Base-by-base conservation (phyloP, 2,888 invertebrate genomes). In the Zaprionus obscuricornis region DNA sequence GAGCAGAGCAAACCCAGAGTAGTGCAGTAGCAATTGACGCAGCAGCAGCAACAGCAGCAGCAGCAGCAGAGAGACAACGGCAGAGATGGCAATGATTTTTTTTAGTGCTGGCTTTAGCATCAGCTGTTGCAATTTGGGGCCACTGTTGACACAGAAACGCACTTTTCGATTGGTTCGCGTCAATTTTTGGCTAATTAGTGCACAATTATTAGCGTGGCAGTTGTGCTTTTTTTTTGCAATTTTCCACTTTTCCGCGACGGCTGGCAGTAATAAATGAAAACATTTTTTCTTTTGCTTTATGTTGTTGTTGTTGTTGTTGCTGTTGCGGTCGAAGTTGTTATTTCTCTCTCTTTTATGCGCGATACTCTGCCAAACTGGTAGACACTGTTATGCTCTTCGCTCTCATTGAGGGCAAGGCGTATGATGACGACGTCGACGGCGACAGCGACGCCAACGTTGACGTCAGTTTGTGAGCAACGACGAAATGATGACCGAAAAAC, bases 351-450 rank as follows among this genome's bases (percentile, higher is more conserved):
- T 81, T 66, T 81, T 66, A 49, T 58, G 34, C 76, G 37, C 73
- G 36, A 55, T 56, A 58, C 47, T 14, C 64, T 59, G 65, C 56
- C 64, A 56, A 71, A 37, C 47, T 64, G 75, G 60, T 68, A 79
- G 72, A 63, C 79, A 83, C 76, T 83, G 76, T 83, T 74, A 74
- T 75, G 72, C 83, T 83, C 71, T 67, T 77, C 77, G 81, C 77
- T 79, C 77, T 69, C 77, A 72, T 69, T 64, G 73, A 64, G 54
- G 57, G 58, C 70, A 69, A 73, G 81, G 81, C 76, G 57, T 73
- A 52, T 64, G 55, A 52, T 51, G 68, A 49, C 51, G 57, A 62
- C 71, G 57, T 46, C 66, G 72, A 42, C 72, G 16, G 46, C 52
- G 69, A 60, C 70, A 70, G 70, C 73, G 73, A 76, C 63, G 73